Base-by-base conservation (phyloP, 2,113 vertebrate species). In the Craseonycteris thonglongyai region DNA sequence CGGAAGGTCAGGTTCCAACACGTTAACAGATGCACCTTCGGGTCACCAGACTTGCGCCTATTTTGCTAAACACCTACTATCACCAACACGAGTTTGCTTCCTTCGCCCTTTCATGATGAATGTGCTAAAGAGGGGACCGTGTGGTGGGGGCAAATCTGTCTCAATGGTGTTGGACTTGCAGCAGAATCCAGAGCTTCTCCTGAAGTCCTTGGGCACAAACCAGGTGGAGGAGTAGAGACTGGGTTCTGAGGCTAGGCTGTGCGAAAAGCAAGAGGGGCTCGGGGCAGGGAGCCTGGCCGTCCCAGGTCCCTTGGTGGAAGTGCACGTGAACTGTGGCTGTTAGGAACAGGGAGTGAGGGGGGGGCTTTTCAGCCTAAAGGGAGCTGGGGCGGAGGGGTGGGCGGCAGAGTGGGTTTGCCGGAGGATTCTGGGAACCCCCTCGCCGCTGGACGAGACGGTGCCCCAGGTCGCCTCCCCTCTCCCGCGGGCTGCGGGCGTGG, bases 1-100 rank as follows among this genome's bases (percentile, higher is more conserved):
- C 80, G 71, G 72, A 88, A 88, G 69, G 35, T 89, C 97, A 95
- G 88, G 96, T 95, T 93, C 80, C 76, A 84, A 90, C 96, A 90
- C 1, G 96, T 83, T 83, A 65, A 56, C 78, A 58, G 88, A 94
- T 95, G 91, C 95, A 94, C 47, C 95, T 92, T 91, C 87, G 5
- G 96, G 94, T 96, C 96, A 90, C 84, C 84, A 96, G 96, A 90
- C 90, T 85, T 83, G 61, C 58, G 80, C 22, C 72, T 75, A 40
- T 61, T 96, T 87, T 96, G 90, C 87, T 81, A 28, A 93, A 88
- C 85, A 69, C 45, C n/a, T 40, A 66, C 61, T 65, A 47, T 33
- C 63, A 72, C 28, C 88, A 71, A 79, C 24, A 11, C 16, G 68
- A 74, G 90, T 75, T 86, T 71, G 75, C 87, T 75, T 47, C 26